Conservation (phyloP, 2,888 invertebrate species). For the Arrhopalites spinosus region DNA sequence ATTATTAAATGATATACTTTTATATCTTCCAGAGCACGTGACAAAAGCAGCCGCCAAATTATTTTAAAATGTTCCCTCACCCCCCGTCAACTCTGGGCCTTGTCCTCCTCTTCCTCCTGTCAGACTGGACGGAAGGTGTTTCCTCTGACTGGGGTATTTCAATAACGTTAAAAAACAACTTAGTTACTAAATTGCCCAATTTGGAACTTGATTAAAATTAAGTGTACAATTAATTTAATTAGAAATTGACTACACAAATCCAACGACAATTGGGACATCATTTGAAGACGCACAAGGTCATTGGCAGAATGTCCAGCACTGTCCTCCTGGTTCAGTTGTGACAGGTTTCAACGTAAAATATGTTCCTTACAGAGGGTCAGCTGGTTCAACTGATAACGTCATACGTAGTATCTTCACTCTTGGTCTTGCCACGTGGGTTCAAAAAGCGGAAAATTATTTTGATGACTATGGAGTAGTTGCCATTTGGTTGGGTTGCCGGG, state of each 20-base stretch:
- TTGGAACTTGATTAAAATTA: no score
- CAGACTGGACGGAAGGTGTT: no score
- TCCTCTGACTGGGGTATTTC: no score
- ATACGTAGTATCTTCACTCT: background rate
- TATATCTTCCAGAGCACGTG: no score
- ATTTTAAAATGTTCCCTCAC: no score
- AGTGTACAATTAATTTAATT: no score
- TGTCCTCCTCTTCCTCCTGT: no score
- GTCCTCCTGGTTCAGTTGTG: background rate
- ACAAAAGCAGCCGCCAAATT: no score
- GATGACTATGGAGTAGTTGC: background rate
- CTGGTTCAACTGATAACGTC: background rate
- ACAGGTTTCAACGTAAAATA: background rate
- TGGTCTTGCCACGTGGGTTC: background rate
- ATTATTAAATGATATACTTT: no score
- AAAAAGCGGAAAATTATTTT: background rate
- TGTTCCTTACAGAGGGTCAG: background rate
- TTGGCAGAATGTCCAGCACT: background rate
- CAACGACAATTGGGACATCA: background rate
- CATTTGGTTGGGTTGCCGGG: background rate
- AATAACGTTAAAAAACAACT: no score
- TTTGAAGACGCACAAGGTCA: background rate
- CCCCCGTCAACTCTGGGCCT: no score
- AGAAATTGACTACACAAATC: background rate
- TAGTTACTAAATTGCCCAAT: no score